Evolutionary conservation across 2,888 invertebrate genomes (phyloP).

Genomic region (Macaria liturata): DNA sequence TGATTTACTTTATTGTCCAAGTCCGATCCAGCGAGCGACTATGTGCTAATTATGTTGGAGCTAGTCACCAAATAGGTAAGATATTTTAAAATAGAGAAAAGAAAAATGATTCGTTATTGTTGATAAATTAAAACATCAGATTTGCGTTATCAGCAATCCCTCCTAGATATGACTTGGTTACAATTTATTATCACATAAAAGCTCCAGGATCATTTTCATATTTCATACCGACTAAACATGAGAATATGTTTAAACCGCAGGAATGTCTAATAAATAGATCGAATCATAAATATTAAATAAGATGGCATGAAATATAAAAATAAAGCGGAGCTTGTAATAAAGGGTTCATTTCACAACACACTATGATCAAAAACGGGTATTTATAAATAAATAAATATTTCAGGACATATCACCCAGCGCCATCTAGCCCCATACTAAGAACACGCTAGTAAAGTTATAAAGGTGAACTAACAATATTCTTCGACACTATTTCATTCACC

Average conservation of each 20-base stretch:
- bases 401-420: no score
- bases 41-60: neutral
- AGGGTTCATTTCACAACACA: conserved; percentile 6
- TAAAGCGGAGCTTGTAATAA: conserved; percentile 1
- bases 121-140: neutral
- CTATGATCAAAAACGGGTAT: neutral
- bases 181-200: conserved; percentile 8
- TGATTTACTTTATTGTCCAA: conserved; percentile 22
- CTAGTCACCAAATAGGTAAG: no score
- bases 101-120: no score
- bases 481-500: no score
- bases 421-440: no score
- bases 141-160: neutral
- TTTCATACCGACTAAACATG: conserved; percentile 3
- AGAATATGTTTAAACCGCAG: neutral
- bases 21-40: conserved; percentile 13
- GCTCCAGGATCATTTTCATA: conserved; percentile 1
- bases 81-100: no score
- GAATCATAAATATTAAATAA: neutral
- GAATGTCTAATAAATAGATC: conserved; percentile 1
- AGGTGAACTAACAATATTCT: no score
- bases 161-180: conserved; percentile 9
- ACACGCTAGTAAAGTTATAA: no score
- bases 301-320: conserved; percentile 2
- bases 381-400: neutral